Conservation (phyloP, 2,113 vertebrate genomes). For the Chitala chitala region DNA sequence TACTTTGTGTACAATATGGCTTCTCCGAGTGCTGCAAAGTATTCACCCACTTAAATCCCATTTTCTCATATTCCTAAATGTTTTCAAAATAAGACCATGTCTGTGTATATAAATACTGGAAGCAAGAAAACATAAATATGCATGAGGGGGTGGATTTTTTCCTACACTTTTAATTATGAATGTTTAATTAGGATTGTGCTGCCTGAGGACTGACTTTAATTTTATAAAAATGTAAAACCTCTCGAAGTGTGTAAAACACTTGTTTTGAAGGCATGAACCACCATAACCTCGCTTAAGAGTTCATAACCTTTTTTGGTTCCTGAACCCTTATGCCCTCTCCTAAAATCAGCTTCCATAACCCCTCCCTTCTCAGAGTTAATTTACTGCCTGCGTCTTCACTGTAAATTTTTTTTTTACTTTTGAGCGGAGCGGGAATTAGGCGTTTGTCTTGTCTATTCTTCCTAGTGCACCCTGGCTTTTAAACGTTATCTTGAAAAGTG, state of each 20-base stretch:
- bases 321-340: conserved; percentile 30
- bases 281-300: conserved; percentile 28
- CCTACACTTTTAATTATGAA: conserved; percentile 19
- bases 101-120: conserved; percentile 2
- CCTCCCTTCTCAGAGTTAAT: conserved; percentile 23
- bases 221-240: not conserved
- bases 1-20: conserved; percentile 18
- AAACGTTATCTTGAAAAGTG: conserved; percentile 74
- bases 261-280: too few relatives aligned
- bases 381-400: conserved; percentile 49
- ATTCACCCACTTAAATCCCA: not conserved
- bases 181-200: not conserved
- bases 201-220: not conserved
- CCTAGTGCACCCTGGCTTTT: conserved; percentile 54
- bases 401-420: conserved; percentile 46
- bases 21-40: not conserved
- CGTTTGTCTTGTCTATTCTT: conserved; percentile 54
- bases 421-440: not conserved
- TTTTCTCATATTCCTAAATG: not conserved
- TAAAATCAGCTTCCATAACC: conserved; percentile 33
- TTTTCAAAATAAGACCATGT: not conserved
- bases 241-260: not conserved
- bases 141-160: not conserved
- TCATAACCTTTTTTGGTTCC: too few relatives aligned
- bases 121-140: conserved; percentile 2